Evolutionary conservation across 2,113 vertebrate species (phyloP).

Genomic region (Eptatretus burgeri): DNA sequence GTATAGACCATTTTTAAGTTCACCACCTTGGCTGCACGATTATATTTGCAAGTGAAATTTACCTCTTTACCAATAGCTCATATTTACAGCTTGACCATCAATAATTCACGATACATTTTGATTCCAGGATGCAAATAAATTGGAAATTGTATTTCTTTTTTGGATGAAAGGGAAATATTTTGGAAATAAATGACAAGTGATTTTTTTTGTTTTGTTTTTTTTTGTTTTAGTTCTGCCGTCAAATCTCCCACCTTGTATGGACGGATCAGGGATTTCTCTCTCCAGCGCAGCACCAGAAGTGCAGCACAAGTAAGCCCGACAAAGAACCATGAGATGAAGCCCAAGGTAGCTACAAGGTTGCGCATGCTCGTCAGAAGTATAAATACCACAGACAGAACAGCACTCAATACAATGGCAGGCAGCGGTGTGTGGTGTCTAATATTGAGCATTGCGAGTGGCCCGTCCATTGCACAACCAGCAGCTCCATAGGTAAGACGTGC

Average conservation of each 20-base stretch:
- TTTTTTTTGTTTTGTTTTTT: no score
- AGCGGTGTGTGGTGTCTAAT: background rate
- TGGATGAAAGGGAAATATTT: no score
- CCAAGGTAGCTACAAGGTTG: background rate
- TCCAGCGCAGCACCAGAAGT: conserved; percentile 1
- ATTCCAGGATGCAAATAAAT: no score
- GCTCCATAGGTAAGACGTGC: background rate
- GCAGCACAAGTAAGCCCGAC: conserved; percentile 3
- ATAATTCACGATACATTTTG: no score
- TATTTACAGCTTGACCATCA: no score
- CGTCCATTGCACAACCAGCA: background rate
- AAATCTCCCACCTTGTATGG: background rate
- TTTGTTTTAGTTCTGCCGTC: no score
- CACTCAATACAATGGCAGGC: background rate
- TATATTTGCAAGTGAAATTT: no score
- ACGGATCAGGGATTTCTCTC: background rate
- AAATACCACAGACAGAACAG: conserved; percentile 1
- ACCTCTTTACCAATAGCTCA: no score
- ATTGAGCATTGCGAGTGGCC: conserved; percentile 5
- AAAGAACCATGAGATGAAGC: background rate
- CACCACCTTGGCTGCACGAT: no score
- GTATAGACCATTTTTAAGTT: no score
- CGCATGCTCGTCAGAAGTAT: background rate
- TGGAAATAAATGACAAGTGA: no score
- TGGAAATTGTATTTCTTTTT: no score